Conservation (phyloP, 2,797 vertebrate genomes). For the Hippocampus kuda region DNA sequence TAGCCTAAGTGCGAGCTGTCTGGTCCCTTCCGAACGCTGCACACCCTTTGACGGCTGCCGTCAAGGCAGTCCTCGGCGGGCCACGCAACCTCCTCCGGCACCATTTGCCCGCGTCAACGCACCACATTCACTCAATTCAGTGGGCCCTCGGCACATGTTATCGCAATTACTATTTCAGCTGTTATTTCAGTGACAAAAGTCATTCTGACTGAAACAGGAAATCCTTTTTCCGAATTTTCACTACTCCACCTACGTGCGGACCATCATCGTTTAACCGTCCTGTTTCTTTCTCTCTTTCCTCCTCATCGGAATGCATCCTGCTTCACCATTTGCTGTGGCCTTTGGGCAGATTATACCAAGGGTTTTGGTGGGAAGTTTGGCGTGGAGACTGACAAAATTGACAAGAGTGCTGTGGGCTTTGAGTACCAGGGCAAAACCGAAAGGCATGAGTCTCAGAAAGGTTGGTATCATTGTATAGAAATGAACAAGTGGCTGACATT, state of each 20-base stretch:
- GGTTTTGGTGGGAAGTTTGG: constrained; percentile 72
- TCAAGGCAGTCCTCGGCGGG: too few species aligned
- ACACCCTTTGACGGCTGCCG: too few species aligned
- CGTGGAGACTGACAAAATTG: constrained; percentile 87
- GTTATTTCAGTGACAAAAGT: too few species aligned
- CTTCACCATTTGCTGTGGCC: neutral
- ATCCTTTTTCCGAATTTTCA: too few species aligned
- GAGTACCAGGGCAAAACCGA: constrained; percentile 92
- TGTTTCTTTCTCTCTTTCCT: neutral
- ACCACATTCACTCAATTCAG: too few species aligned
- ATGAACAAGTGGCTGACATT: neutral
- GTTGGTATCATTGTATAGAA: constrained; percentile 40
- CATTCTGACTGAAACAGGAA: too few species aligned
- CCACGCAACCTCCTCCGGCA: too few species aligned
- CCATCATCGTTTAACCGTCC: neutral
- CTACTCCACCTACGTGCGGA: neutral
- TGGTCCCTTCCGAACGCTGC: too few species aligned
- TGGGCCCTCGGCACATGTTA: too few species aligned
- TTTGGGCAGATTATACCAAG: constrained; percentile 62
- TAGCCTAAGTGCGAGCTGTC: too few species aligned
- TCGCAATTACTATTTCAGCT: too few species aligned
- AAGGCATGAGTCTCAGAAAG: constrained; percentile 85
- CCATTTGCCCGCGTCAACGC: too few species aligned
- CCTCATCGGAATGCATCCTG: neutral
- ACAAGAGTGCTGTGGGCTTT: constrained; percentile 88